A percentile compares a stretch with the other conserved stretches of the same genome.
phyloP scores from a whole-genome alignment of 2,797 vertebrate species.

The Phoxinus dragarum region DNA sequence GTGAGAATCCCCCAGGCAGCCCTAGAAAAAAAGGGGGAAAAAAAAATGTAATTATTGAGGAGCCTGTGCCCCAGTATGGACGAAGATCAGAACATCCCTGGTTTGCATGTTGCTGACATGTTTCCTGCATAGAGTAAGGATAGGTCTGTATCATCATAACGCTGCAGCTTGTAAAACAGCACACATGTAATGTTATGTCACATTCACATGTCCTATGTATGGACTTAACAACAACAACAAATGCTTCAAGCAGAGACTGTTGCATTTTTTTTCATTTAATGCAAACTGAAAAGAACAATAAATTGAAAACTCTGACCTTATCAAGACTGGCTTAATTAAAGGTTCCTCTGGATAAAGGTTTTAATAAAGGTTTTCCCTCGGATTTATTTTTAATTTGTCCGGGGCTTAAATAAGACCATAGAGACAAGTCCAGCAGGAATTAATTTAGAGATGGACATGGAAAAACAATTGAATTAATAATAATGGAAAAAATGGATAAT shows the following conservation, averaged over 20 bases:
- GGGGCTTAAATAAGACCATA: neutral
- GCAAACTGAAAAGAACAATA: constrained; percentile 19
- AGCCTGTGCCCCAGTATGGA: neutral
- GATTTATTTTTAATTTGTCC: constrained; percentile 28
- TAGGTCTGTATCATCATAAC: constrained; percentile 47
- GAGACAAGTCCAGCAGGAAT: neutral
- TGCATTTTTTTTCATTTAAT: constrained; percentile 24
- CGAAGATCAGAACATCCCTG: neutral
- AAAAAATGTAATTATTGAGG: neutral
- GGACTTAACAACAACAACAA: constrained; percentile 38
- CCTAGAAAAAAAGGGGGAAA: neutral
- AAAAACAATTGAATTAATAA: neutral
- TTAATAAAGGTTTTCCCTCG: constrained; percentile 1
- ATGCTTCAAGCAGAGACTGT: constrained; percentile 1
- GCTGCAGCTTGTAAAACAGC: constrained; percentile 38
- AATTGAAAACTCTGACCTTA: constrained; percentile 46
- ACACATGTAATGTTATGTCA: constrained; percentile 35
- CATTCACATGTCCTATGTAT: constrained; percentile 19
- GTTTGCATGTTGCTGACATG: neutral
- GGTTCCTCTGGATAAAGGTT: neutral
- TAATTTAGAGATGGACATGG: neutral
- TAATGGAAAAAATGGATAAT: neutral
- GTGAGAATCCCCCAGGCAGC: neutral
- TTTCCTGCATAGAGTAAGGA: neutral
- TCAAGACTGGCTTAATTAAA: constrained; percentile 34